Percentiles rank a stretch among this genome's conserved stretches.
Evolutionary conservation across 2,797 vertebrate genomes (phyloP).

Genomic region (Columba guinea): DNA sequence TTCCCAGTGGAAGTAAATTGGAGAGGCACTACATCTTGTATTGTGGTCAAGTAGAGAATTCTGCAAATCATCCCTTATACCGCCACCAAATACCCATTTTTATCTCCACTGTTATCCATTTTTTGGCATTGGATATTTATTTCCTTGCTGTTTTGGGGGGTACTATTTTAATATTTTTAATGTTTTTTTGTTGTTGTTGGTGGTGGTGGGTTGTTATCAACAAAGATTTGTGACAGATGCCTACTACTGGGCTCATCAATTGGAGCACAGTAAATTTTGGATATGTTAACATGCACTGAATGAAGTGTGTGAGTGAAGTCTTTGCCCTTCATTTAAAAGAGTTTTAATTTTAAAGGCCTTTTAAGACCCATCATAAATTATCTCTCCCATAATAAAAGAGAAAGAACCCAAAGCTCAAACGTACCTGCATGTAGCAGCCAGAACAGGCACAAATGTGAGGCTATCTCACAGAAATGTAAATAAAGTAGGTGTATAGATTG

Average conservation of each 20-base stretch:
- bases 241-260: background rate
- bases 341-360: background rate
- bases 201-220: background rate
- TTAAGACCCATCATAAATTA: background rate
- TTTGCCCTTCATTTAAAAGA: background rate
- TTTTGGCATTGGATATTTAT: background rate
- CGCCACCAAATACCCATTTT: background rate
- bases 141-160: background rate
- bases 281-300: background rate
- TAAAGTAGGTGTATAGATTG: background rate
- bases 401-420: background rate
- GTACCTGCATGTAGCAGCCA: background rate
- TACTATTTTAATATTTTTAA: background rate
- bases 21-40: background rate
- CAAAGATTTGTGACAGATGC: background rate
- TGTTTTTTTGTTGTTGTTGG: fast-evolving
- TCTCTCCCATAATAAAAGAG: background rate
- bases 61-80: background rate
- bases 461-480: background rate
- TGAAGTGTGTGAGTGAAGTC: background rate
- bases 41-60: background rate
- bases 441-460: background rate
- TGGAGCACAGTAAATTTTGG: background rate
- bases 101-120: background rate
- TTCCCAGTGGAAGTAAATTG: background rate